phyloP scores from a whole-genome alignment of 1,140 invertebrate genomes.

The Drosophila mauritiana region DNA sequence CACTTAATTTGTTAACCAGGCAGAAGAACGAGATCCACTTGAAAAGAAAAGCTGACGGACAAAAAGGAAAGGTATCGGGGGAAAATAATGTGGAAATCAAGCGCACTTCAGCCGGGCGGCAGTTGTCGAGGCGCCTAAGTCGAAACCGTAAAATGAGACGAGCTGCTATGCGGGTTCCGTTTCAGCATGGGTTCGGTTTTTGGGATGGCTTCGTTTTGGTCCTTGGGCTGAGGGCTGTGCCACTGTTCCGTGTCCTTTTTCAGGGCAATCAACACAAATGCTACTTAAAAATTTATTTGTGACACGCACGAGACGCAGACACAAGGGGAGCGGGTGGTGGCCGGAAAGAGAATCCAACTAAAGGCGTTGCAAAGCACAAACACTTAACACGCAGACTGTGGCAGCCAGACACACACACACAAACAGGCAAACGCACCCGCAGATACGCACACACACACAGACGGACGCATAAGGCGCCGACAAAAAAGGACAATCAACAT shows the following conservation, averaged over 20 bases:
- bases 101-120: constrained; percentile 48
- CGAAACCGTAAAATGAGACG: constrained; percentile 35
- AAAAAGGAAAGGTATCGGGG: constrained; percentile 19
- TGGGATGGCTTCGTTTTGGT: constrained; percentile 26
- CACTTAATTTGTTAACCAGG: constrained; percentile 73
- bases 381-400: constrained; percentile 49
- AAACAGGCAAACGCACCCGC: constrained; percentile 8
- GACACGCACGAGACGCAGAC: constrained; percentile 70
- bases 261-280: constrained; percentile 83
- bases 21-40: constrained; percentile 66
- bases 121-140: constrained; percentile 37
- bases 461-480: constrained; percentile 30
- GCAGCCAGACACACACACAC: constrained; percentile 9
- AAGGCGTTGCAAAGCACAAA: constrained; percentile 70
- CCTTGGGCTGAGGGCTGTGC: constrained; percentile 14
- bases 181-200: constrained; percentile 12
- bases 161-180: constrained; percentile 25
- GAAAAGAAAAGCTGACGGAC: constrained; percentile 26
- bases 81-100: constrained; percentile 66
- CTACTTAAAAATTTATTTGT: constrained; percentile 83
- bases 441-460: constrained; percentile 7
- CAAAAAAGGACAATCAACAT: constrained; percentile 83
- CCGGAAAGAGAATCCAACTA: constrained; percentile 4
- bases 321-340: constrained; percentile 2
- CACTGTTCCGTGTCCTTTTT: constrained; percentile 70